These are phyloP conservation scores for Campopleginae sp. DNA, from an alignment of 2,888 invertebrate genomes.

Conservation along the genomic window DNA sequence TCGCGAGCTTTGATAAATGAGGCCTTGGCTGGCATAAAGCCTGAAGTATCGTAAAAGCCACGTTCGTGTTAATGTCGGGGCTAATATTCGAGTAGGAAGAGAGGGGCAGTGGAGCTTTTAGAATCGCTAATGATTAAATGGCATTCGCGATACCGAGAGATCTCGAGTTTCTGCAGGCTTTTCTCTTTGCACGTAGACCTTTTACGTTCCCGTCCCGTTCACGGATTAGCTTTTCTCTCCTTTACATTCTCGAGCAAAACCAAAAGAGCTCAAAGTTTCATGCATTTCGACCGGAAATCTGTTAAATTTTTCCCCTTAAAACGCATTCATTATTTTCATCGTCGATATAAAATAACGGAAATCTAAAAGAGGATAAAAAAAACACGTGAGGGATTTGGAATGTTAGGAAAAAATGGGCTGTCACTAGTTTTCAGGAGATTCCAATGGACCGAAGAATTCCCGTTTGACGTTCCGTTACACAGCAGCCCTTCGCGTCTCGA, in stretches of 20 bases:
- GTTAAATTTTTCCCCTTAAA: not conserved
- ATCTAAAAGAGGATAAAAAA: slow-evolving; percentile 61
- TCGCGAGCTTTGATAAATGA: slow-evolving; percentile 81
- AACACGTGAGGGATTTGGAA: slow-evolving; percentile 68
- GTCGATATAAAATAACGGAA: not conserved
- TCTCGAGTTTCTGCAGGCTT: slow-evolving; percentile 67
- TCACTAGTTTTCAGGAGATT: slow-evolving; percentile 78
- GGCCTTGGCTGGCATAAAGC: slow-evolving; percentile 76
- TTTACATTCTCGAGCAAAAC: slow-evolving; percentile 58
- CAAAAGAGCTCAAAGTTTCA: slow-evolving; percentile 53
- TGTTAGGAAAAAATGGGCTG: slow-evolving; percentile 73
- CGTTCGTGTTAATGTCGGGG: slow-evolving; percentile 71
- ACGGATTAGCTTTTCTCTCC: slow-evolving; percentile 70
- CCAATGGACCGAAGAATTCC: slow-evolving; percentile 80
- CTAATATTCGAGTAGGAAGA: slow-evolving; percentile 79
- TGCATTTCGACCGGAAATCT: slow-evolving; percentile 34
- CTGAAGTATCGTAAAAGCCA: slow-evolving; percentile 82
- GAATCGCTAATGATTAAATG: slow-evolving; percentile 83
- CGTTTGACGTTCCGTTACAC: slow-evolving; percentile 53
- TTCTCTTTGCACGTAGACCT: slow-evolving; percentile 63
- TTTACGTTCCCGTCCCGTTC: slow-evolving; percentile 56
- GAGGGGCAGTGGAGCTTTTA: slow-evolving; percentile 75
- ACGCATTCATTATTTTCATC: not conserved
- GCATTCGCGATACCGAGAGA: slow-evolving; percentile 70
- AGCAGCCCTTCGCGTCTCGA: slow-evolving; percentile 35